Evolutionary conservation across 2,797 vertebrate genomes (phyloP), one percentile per base, ranked within the genome.

Genomic region (Coluber constrictor): DNA sequence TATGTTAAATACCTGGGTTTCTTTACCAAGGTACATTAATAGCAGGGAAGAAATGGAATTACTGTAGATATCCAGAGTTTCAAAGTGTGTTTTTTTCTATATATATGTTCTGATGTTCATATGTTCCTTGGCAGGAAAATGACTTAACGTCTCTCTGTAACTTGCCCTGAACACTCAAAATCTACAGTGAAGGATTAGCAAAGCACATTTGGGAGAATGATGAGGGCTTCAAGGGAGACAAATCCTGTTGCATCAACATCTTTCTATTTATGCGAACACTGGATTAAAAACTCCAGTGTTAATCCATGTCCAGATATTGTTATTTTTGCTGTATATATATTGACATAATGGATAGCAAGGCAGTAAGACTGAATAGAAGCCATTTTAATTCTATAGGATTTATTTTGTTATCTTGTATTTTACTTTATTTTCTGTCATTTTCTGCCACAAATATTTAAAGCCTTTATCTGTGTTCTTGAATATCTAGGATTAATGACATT

Each of bases 331-430:
- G 94, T n/a, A 92, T 1, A 94, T 0, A 0, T 55, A 47, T 90
- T 93, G 55, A 74, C 92, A 94, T 94, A 91, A 93, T 94, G 90
- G 74, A 94, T 86, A 95, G 56, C 92, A 92, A 95, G 97, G 95
- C 95, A 96, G 95, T 4, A 83, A 55, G 91, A 92, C 0, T 86
- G 86, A 96, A 96, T 96, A 97, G 96, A 96, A 96, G 93, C 92
- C 0, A 7, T 93, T 95, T 79, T 60, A 3, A 96, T 96, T 96
- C 20, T 94, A 66, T n/a, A 94, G 86, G 90, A 56, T 90, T 92
- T 89, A 57, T 61, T 92, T 89, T 23, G 20, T 32, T 55, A 43
- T 47, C 56, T 60, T 56, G 29, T 51, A 55, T 61, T 87, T 83
- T 87, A 70, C 20, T 25, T 27, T 55, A 16, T 66, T 79, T 79